Percentiles rank a stretch among this genome's conserved stretches.
phyloP scores from a whole-genome alignment of 1,140 invertebrate genomes.

The Copidosoma floridanum region DNA sequence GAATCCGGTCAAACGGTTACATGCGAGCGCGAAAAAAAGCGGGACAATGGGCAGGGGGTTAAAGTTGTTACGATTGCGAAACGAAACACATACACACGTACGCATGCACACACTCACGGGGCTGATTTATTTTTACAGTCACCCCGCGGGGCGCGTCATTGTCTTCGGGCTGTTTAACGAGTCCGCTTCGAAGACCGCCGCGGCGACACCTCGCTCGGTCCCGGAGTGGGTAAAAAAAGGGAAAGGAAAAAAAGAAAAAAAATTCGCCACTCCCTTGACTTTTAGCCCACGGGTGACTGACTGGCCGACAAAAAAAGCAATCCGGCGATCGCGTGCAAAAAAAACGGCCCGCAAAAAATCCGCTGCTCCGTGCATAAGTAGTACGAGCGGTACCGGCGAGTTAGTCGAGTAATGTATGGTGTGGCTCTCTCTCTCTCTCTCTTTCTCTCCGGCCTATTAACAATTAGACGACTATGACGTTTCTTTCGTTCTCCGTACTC shows the following conservation, averaged over 20 bases:
- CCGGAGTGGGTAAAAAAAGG: too few relatives aligned
- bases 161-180: slow-evolving; percentile 38
- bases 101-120: slow-evolving; percentile 19
- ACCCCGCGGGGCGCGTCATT: slow-evolving; percentile 36
- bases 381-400: too few relatives aligned
- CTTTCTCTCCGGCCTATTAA: neutral
- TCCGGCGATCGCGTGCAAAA: neutral
- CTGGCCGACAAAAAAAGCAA: neutral
- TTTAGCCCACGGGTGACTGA: neutral
- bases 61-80: slow-evolving; percentile 43
- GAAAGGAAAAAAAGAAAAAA: too few relatives aligned
- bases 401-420: slow-evolving; percentile 8
- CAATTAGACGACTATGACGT: neutral
- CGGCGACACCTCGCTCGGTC: slow-evolving; percentile 4
- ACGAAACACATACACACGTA: slow-evolving; percentile 8
- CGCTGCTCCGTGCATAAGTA: neutral
- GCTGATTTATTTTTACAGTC: slow-evolving; percentile 43
- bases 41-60: slow-evolving; percentile 38
- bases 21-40: slow-evolving; percentile 33
- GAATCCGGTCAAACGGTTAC: slow-evolving; percentile 45
- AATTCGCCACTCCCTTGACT: slow-evolving; percentile 23
- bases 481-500: neutral
- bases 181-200: slow-evolving; percentile 20
- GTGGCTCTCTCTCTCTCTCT: neutral
- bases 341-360: slow-evolving; percentile 10